Conservation (phyloP, 2,113 vertebrate genomes). For the Hylia prasina region DNA sequence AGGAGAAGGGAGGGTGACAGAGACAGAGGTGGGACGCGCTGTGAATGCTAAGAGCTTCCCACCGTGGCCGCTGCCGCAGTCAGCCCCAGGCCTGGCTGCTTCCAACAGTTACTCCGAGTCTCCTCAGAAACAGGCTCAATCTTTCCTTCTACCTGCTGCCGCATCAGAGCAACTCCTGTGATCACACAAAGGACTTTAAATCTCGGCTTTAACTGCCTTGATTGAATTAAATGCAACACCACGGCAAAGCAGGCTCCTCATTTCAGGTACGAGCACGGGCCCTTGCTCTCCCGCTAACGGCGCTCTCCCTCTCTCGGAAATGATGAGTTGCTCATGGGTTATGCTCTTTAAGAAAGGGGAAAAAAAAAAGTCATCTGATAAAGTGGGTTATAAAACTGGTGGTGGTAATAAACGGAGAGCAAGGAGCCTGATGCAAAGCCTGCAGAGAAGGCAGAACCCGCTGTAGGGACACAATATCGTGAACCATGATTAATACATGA, state of each 20-base stretch:
- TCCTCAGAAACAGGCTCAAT: conserved; percentile 31
- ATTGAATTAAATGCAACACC: conserved; percentile 53
- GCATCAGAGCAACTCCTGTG: conserved; percentile 27
- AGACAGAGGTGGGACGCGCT: neutral
- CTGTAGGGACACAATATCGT: neutral
- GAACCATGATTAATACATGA: neutral
- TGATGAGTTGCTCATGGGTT: conserved; percentile 59
- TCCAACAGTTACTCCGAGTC: neutral
- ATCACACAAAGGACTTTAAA: conserved; percentile 31
- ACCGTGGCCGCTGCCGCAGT: conserved; percentile 5
- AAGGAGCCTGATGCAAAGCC: conserved; percentile 8
- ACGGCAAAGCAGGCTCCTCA: conserved; percentile 13
- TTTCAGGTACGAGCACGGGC: neutral
- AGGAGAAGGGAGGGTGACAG: neutral
- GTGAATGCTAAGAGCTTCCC: conserved; percentile 37
- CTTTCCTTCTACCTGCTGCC: conserved; percentile 30
- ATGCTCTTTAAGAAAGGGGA: conserved; percentile 16
- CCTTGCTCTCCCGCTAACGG: conserved; percentile 13
- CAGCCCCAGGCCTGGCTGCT: conserved; percentile 25
- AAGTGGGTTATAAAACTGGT: conserved; percentile 57
- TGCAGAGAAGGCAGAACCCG: neutral
- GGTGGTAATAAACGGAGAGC: conserved; percentile 41
- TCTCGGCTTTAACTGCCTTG: conserved; percentile 29
- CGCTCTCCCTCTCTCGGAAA: conserved; percentile 29
- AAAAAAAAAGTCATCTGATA: conserved; percentile 51